Percentiles rank a stretch among this genome's conserved stretches.
Evolutionary conservation across 2,888 invertebrate genomes (phyloP).

Genomic region (Clivina fossor): DNA sequence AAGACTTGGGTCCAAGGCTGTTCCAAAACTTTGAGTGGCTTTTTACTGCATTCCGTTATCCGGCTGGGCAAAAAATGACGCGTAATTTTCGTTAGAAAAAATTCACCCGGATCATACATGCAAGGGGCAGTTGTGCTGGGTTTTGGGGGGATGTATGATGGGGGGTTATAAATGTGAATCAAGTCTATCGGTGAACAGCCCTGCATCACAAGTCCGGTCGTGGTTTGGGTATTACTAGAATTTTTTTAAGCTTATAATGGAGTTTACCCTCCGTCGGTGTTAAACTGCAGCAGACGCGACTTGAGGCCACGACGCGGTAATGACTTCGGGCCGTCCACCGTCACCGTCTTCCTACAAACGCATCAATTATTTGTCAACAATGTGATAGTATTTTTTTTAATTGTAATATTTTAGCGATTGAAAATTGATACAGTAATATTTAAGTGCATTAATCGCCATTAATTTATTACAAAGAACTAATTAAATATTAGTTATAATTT

Average conservation of each 20-base stretch:
- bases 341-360: constrained; percentile 50
- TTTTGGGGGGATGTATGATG: too few relatives aligned
- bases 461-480: too few relatives aligned
- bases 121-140: too few relatives aligned
- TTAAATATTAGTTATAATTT: too few relatives aligned
- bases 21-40: constrained; percentile 63
- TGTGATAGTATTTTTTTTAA: too few relatives aligned
- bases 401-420: too few relatives aligned
- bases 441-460: too few relatives aligned
- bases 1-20: constrained; percentile 60
- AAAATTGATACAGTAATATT: too few relatives aligned
- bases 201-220: constrained; percentile 50
- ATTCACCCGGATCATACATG: too few relatives aligned
- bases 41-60: background rate
- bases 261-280: constrained; percentile 87
- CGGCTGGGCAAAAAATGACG: background rate
- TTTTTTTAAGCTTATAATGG: background rate
- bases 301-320: constrained; percentile 87
- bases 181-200: constrained; percentile 50
- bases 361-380: constrained; percentile 5
- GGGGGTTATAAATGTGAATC: too few relatives aligned
- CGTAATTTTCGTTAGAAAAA: background rate
- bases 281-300: constrained; percentile 88
- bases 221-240: constrained; percentile 35
- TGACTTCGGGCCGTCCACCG: constrained; percentile 83